Base-by-base conservation (phyloP, 1,140 invertebrate genomes). In the Metopolophium dirhodum region DNA sequence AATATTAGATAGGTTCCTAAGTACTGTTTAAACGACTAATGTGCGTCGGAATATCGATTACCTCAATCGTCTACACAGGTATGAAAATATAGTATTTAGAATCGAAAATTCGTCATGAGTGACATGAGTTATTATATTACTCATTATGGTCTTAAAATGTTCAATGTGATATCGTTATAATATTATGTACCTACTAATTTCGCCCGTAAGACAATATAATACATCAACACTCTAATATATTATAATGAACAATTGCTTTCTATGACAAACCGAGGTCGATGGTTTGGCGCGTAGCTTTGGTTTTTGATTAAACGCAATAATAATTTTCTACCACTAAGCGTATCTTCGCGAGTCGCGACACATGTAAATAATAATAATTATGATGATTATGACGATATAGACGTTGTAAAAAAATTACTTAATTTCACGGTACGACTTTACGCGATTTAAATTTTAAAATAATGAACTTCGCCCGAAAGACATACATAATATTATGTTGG, bases 381-480 rank as follows among this genome's bases (percentile, higher is more conserved):
- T 77, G 61, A n/a, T 18, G n/a, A n/a, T 18, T 30, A 14, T 68
- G 61, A 68, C 61, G 61, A 57, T 54, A 37, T 35, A 35, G 26
- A 68, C 11, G 54, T 89, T 14, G 49, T 37, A 37, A 37, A 35
- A 35, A 54, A 89, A 89, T 89, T 26, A 57, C 35, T 57, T 89
- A 89, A 89, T 89, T 89, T 89, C 51, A 57, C 35, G 88, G 88
- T 89, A 89, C 37, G 35, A 26, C 51, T 89, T 54, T 26, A 41
- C 51, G 54, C 23, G 23, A 57, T 41, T 89, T 54, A 47, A 54
- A 89, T 54, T 89, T 89, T 54, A 47, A 54, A 89, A 89, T 89
- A 54, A 89, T 26, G 22, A 89, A 89, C 18, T 89, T 47, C 49
- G 8, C 26, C 51, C 14, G 3, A 87, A 45, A 20, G 86, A 49